Evolutionary conservation across 2,797 vertebrate species (phyloP).

Genomic region (Psittacula echo): DNA sequence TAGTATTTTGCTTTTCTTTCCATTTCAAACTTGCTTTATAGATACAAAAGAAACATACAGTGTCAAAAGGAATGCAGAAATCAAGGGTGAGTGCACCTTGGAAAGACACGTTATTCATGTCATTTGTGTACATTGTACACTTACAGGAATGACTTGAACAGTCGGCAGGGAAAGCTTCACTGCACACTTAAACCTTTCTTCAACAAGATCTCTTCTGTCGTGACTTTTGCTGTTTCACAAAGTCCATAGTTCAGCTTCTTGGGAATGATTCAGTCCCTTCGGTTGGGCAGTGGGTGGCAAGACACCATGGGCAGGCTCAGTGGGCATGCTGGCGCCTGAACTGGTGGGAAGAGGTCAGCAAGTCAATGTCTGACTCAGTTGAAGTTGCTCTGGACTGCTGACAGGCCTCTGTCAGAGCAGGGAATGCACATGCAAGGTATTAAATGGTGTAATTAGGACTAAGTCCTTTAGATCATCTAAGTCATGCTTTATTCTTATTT

Average conservation of each 20-base stretch:
- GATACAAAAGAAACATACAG: neutral
- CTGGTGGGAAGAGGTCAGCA: neutral
- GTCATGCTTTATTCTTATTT: neutral
- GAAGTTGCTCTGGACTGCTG: neutral
- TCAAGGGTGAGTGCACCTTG: neutral
- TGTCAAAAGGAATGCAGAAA: neutral
- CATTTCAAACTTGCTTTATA: neutral
- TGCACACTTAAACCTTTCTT: neutral
- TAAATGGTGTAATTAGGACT: neutral
- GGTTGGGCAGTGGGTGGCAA: neutral
- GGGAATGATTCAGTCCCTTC: neutral
- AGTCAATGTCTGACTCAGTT: neutral
- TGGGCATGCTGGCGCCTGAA: neutral
- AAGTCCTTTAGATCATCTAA: neutral
- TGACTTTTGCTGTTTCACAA: neutral
- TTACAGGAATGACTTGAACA: neutral
- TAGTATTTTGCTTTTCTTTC: neutral
- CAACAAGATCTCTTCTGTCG: neutral
- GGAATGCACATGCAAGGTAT: neutral
- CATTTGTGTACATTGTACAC: neutral
- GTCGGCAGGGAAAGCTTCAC: neutral
- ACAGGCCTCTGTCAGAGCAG: neutral
- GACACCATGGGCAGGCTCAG: accelerated
- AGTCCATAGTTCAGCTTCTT: neutral
- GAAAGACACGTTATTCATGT: neutral